A percentile compares a stretch with the other conserved stretches of the same genome.
Evolutionary conservation across 2,113 vertebrate genomes (phyloP).

Genomic region (Recurvirostra avosetta): DNA sequence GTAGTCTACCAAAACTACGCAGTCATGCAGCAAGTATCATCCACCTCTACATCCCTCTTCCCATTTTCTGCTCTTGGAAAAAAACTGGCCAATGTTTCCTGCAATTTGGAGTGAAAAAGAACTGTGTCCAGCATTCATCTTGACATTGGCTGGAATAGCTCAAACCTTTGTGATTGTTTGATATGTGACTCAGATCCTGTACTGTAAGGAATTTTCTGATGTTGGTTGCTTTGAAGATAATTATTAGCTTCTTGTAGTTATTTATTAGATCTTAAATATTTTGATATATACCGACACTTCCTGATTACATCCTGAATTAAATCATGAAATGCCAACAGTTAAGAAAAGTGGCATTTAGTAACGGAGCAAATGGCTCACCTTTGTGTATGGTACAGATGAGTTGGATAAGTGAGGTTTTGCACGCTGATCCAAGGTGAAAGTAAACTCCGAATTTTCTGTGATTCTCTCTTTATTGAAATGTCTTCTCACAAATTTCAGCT

Average conservation of each 20-base stretch:
- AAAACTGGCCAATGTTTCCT: not conserved
- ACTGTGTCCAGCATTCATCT: not conserved
- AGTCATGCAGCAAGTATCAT: not conserved
- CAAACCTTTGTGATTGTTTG: not conserved
- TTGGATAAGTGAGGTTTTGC: not conserved
- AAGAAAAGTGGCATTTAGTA: not conserved
- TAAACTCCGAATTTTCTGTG: not conserved
- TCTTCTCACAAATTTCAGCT: not conserved
- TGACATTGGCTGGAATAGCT: not conserved
- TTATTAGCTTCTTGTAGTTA: not conserved
- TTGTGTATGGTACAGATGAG: not conserved
- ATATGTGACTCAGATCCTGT: not conserved
- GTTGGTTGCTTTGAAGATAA: not conserved
- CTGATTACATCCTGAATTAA: not conserved
- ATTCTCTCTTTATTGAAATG: not conserved
- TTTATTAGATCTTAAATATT: not conserved
- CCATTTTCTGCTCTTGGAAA: not conserved
- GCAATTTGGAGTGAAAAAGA: accelerated
- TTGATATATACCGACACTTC: not conserved
- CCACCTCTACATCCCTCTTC: not conserved
- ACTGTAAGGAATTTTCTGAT: not conserved
- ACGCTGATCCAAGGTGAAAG: not conserved
- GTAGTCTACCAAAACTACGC: not conserved
- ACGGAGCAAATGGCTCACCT: not conserved
- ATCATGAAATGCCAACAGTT: not conserved